A percentile compares a stretch with the other conserved stretches of the same genome.
These are phyloP conservation scores for Camelus dromedarius DNA, from an alignment of 2,113 vertebrate genomes.

Conservation along the genomic window DNA sequence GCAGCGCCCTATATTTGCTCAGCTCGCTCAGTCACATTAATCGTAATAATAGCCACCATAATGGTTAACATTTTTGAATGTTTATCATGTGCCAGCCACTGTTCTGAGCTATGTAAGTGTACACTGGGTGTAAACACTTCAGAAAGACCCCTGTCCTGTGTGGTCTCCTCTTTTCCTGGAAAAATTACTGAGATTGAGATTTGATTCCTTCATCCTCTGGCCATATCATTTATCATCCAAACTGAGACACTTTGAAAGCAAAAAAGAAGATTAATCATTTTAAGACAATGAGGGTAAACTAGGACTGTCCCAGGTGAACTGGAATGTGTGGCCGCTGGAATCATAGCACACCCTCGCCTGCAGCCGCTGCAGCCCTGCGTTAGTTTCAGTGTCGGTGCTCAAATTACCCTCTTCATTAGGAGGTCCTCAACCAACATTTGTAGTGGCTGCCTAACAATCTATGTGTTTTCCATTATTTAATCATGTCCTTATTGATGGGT, in stretches of 20 bases:
- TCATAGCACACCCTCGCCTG: not conserved
- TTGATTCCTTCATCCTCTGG: not conserved
- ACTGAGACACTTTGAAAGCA: not conserved
- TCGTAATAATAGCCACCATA: not conserved
- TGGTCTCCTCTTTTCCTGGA: not conserved
- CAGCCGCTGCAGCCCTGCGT: not conserved
- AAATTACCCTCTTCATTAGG: not conserved
- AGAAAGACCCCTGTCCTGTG: not conserved
- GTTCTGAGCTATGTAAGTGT: not conserved
- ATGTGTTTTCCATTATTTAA: not conserved
- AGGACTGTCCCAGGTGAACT: not conserved
- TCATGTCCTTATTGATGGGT: not conserved
- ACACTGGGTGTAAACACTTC: not conserved
- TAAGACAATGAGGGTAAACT: not conserved
- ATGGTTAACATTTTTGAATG: constrained; percentile 1
- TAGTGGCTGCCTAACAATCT: not conserved
- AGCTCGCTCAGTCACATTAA: not conserved
- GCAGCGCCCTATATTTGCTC: not conserved
- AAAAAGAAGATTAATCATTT: not conserved
- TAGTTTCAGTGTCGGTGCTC: not conserved
- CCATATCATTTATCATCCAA: not conserved
- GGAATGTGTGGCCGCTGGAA: not conserved
- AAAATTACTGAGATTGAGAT: not conserved
- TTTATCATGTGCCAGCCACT: not conserved
- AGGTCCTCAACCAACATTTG: not conserved